These are phyloP conservation scores for Drosophila parthenogenetica DNA, from an alignment of 2,888 invertebrate genomes.

Conservation along the genomic window DNA sequence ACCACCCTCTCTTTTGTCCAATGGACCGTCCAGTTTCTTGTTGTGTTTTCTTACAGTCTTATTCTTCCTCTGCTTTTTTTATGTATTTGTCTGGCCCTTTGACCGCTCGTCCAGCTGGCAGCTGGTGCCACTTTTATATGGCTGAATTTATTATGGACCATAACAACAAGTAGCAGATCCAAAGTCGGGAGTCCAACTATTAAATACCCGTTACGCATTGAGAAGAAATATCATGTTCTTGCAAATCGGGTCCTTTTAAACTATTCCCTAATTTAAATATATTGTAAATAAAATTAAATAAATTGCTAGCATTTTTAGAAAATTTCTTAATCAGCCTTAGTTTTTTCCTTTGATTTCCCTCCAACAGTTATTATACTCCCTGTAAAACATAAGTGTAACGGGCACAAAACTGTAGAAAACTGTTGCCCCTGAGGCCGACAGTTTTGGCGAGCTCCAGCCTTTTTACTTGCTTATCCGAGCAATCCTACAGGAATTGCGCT, in stretches of 20 bases:
- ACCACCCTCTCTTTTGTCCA: slow-evolving; percentile 17
- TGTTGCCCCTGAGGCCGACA: slow-evolving; percentile 38
- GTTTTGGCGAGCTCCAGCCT: slow-evolving; percentile 32
- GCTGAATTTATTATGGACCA: slow-evolving; percentile 78
- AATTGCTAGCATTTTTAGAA: too few relatives aligned
- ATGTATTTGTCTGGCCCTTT: slow-evolving; percentile 59
- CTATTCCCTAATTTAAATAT: too few relatives aligned
- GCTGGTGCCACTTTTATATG: slow-evolving; percentile 79
- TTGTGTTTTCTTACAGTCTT: slow-evolving; percentile 53
- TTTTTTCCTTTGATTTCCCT: too few relatives aligned
- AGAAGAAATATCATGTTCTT: too few relatives aligned
- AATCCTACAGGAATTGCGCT: slow-evolving; percentile 62
- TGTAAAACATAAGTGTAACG: background rate
- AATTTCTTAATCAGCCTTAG: too few relatives aligned
- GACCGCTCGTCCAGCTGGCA: slow-evolving; percentile 59
- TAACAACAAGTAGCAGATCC: slow-evolving; percentile 39
- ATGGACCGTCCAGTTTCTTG: slow-evolving; percentile 24
- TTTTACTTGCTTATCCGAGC: slow-evolving; percentile 51
- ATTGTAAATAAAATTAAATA: too few relatives aligned
- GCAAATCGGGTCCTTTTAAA: too few relatives aligned
- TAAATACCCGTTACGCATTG: too few relatives aligned
- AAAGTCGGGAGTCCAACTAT: background rate
- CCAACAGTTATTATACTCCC: too few relatives aligned
- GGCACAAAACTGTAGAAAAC: slow-evolving; percentile 52
- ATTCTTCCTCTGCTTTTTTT: slow-evolving; percentile 24